Percentiles rank a stretch among this genome's conserved stretches.
phyloP scores from a whole-genome alignment of 2,113 vertebrate genomes.

The Meleagris gallopavo region DNA sequence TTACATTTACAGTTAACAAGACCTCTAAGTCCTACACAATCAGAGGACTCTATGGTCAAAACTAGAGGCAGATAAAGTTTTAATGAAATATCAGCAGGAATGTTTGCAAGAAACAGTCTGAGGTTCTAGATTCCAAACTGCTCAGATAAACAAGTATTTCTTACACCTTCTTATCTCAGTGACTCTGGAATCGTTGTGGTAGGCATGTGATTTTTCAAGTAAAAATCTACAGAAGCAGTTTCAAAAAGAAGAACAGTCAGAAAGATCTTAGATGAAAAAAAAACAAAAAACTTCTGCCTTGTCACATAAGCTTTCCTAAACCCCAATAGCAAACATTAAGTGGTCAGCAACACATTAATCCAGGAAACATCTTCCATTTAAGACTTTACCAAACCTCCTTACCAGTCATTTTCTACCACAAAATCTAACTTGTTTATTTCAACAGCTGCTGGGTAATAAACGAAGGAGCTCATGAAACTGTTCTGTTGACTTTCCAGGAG shows the following conservation, averaged over 20 bases:
- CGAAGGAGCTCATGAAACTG: not conserved
- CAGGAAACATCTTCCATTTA: not conserved
- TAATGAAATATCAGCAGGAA: not conserved
- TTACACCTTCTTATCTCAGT: not conserved
- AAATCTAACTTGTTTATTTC: not conserved
- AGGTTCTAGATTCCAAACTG: not conserved
- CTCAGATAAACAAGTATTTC: not conserved
- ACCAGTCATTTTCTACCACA: not conserved
- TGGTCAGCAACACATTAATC: not conserved
- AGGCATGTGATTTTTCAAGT: not conserved
- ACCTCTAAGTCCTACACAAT: not conserved
- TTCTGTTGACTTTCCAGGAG: not conserved
- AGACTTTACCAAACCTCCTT: not conserved
- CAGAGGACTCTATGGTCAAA: not conserved
- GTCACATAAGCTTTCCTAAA: not conserved
- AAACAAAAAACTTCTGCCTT: not conserved
- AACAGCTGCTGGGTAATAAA: not conserved
- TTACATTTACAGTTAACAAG: not conserved
- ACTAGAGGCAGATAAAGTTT: not conserved
- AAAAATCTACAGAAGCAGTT: not conserved
- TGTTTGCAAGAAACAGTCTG: not conserved
- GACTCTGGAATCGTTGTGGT: not conserved
- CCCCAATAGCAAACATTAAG: not conserved
- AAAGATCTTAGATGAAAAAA: not conserved
- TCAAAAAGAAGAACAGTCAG: not conserved